Percentiles rank a stretch among this genome's conserved stretches.
Conservation (phyloP, 2,113 vertebrate species). For the Nettapus auritus region DNA sequence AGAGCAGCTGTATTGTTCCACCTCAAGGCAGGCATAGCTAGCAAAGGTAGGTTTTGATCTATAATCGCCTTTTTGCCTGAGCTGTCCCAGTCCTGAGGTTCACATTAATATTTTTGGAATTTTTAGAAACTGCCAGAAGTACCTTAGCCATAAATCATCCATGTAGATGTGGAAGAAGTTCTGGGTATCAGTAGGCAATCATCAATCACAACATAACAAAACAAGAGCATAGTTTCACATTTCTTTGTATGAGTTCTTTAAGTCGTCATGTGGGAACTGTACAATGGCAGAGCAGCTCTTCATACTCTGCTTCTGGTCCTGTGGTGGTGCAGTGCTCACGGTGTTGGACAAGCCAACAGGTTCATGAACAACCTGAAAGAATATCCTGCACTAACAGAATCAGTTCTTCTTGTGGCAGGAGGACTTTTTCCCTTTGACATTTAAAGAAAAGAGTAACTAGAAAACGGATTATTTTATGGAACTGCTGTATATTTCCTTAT, state of each 20-base stretch:
- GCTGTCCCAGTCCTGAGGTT: not conserved
- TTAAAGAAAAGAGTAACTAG: not conserved
- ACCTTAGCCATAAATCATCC: slow-evolving; percentile 40
- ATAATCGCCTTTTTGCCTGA: not conserved
- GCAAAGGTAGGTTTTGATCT: not conserved
- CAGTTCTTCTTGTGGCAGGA: not conserved
- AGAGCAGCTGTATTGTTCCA: not conserved
- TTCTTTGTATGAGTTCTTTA: slow-evolving; percentile 12
- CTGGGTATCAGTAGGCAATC: slow-evolving; percentile 48
- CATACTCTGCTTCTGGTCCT: not conserved
- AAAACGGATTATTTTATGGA: slow-evolving; percentile 34
- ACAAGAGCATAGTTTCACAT: slow-evolving; percentile 17
- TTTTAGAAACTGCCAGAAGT: slow-evolving; percentile 31
- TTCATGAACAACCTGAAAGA: not conserved
- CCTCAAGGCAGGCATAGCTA: not conserved
- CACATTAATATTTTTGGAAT: slow-evolving; percentile 2
- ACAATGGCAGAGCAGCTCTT: slow-evolving; percentile 11
- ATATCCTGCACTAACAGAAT: not conserved
- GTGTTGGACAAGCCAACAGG: slow-evolving; percentile 5
- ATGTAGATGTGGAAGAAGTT: slow-evolving; percentile 48
- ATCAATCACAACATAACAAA: slow-evolving; percentile 55
- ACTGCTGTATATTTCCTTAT: slow-evolving; percentile 31
- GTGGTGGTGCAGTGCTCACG: slow-evolving; percentile 9
- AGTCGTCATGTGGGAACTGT: not conserved
- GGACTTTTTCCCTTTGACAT: slow-evolving; percentile 5